Base-by-base conservation (phyloP, 2,113 vertebrate genomes). In the Montifringilla adamsi region DNA sequence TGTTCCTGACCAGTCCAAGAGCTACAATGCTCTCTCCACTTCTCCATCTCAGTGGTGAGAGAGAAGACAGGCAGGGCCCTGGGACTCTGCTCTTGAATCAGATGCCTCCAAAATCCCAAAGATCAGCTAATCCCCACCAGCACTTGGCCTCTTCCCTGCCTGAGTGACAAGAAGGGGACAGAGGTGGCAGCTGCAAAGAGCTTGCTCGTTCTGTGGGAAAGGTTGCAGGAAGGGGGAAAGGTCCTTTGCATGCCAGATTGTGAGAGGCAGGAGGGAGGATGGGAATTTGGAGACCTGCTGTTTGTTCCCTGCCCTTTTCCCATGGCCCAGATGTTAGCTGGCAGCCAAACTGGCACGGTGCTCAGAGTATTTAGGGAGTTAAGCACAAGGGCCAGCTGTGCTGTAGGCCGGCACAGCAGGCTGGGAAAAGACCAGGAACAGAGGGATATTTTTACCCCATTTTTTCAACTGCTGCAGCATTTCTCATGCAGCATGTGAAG, bases 301-400 rank as follows among this genome's bases (percentile, higher is more conserved):
- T 80, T 13, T 5, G 37, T 63, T 81, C 49, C 39, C 30, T 87
- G 91, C 60, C 86, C 87, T 92, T 92, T 95, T 96, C 84, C 93
- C 93, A 91, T 24, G 81, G 89, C 81, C 91, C 77, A 86, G 80
- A 86, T 74, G 33, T 78, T 67, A 89, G 60, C 83, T 81, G 87
- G 89, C 91, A 95, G 77, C 27, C 90, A 50, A 83, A 86, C 22
- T 69, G 87, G 87, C 78, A 94, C 53, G 19, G 41, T 35, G 44
- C 81, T 94, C 31, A 5, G 62, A n/a, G 73, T 64, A 87, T 84
- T 88, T 87, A 64, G 58, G 77, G 80, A 87, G 70, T 12, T 43
- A 52, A 93, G 68, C 15, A 46, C 62, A 44, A 68, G 0, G 1
- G 22, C 85, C 70, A 84, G 60, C 76, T 92, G 73, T 81, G 39